These are phyloP conservation scores for Argya squamiceps DNA, from an alignment of 2,797 vertebrate genomes.

Conservation along the genomic window DNA sequence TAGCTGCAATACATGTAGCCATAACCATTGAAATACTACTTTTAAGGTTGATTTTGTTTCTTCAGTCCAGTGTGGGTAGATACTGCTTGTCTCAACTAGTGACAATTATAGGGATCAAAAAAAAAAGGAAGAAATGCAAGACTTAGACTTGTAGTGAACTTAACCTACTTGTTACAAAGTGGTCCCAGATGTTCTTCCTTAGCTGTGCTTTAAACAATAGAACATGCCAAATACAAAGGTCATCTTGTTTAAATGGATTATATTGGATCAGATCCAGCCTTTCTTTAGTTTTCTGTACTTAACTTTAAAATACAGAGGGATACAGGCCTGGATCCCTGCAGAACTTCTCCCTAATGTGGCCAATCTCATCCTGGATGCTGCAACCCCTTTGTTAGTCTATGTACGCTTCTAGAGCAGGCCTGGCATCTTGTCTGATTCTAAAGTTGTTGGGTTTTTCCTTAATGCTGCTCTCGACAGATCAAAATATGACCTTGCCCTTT, in stretches of 20 bases:
- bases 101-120: not conserved
- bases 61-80: not conserved
- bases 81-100: not conserved
- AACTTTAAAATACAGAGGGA: not conserved
- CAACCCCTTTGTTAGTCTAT: not conserved
- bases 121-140: not conserved
- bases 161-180: not conserved
- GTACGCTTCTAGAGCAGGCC: not conserved
- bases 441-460: not conserved
- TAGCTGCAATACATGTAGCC: not conserved
- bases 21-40: not conserved
- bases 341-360: not conserved
- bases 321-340: not conserved
- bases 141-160: not conserved
- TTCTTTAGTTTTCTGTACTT: not conserved
- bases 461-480: not conserved
- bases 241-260: not conserved
- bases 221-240: not conserved
- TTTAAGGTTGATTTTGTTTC: not conserved
- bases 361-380: not conserved
- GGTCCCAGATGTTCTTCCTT: conserved; percentile 25
- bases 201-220: conserved; percentile 23
- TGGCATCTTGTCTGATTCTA: not conserved
- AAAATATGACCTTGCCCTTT: not conserved
- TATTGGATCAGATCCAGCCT: not conserved